Percentiles rank a stretch among this genome's conserved stretches.
Evolutionary conservation across 1,140 invertebrate species (phyloP).

Genomic region (Zaprionus tsacasi): DNA sequence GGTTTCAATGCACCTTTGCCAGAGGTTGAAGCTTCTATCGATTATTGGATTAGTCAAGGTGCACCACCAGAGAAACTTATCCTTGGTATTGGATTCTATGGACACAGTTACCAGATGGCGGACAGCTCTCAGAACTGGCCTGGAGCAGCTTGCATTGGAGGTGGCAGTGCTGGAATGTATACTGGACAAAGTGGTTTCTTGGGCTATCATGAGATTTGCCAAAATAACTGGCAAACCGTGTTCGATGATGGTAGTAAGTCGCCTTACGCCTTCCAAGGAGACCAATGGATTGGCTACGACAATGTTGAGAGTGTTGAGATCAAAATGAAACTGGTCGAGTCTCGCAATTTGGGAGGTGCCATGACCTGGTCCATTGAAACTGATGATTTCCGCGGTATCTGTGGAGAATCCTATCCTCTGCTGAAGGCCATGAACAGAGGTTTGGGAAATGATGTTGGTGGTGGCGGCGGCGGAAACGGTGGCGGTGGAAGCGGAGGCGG

Average conservation of each 20-base stretch:
- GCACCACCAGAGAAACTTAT: constrained; percentile 86
- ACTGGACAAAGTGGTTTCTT: constrained; percentile 88
- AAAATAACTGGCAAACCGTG: constrained; percentile 59
- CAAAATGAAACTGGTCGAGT: constrained; percentile 74
- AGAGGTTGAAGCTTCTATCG: constrained; percentile 63
- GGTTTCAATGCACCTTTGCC: constrained; percentile 87
- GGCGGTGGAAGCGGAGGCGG: constrained; percentile 26
- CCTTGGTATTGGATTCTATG: constrained; percentile 89
- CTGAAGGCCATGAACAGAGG: constrained; percentile 71
- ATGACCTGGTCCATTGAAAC: constrained; percentile 94
- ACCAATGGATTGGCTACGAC: constrained; percentile 84
- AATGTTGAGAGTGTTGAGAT: constrained; percentile 78
- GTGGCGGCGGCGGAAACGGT: not conserved
- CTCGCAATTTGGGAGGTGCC: constrained; percentile 88
- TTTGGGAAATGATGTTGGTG: constrained; percentile 36
- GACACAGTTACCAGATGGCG: constrained; percentile 87
- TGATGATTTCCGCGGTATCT: constrained; percentile 90
- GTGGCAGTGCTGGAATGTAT: constrained; percentile 88
- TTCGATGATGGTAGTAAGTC: constrained; percentile 48
- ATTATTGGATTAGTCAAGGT: constrained; percentile 72
- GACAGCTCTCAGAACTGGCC: constrained; percentile 85
- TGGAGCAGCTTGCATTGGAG: constrained; percentile 85
- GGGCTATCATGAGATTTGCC: constrained; percentile 90
- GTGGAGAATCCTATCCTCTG: constrained; percentile 85
- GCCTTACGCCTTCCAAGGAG: constrained; percentile 77